Base-by-base conservation (phyloP, 2,113 vertebrate genomes). In the Jacana jacana region DNA sequence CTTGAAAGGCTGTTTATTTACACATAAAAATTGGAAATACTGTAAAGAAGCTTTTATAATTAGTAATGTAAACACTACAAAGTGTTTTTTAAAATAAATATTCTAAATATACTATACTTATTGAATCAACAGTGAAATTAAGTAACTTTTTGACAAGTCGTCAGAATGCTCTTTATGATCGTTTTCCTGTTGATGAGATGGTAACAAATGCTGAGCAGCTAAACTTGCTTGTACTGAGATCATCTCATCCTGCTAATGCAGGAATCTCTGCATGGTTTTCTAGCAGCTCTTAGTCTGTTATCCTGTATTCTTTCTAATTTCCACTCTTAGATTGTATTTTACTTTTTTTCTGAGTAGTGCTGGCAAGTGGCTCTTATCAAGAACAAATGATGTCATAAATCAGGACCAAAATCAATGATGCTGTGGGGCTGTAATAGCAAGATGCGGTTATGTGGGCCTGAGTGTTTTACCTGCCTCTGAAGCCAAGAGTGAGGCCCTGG, bases 341-440 rank as follows among this genome's bases (percentile, higher is more conserved):
- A 93, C 46, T 76, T 97, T 97, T 86, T 86, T 95, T 89, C 81
- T 72, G 70, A 97, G 79, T 95, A 52, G 30, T 82, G 68, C 63
- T 94, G 88, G 94, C 55, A 55, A 95, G 93, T 92, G 60, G 86
- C 91, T 97, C 83, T 97, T 97, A 93, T 96, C 93, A 97, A 89
- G 93, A 96, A 88, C 86, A 97, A 97, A 97, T 89, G 94, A 96
- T 93, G 87, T 88, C 64, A 84, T 96, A 97, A 98, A 97, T 98
- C 94, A 70, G 54, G 88, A 80, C 83, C 60, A 63, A 93, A 97
- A 97, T 98, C 96, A 94, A 94, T 96, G 96, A 89, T 94, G 76
- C 91, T 97, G 78, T 90, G 95, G 93, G 94, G 92, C 66, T 91
- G 71, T 91, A 93, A 82, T 68, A 88, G 89, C 10, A 1, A 95